These are phyloP conservation scores for Sialis fuliginosa DNA, from an alignment of 2,888 invertebrate genomes.

Conservation along the genomic window DNA sequence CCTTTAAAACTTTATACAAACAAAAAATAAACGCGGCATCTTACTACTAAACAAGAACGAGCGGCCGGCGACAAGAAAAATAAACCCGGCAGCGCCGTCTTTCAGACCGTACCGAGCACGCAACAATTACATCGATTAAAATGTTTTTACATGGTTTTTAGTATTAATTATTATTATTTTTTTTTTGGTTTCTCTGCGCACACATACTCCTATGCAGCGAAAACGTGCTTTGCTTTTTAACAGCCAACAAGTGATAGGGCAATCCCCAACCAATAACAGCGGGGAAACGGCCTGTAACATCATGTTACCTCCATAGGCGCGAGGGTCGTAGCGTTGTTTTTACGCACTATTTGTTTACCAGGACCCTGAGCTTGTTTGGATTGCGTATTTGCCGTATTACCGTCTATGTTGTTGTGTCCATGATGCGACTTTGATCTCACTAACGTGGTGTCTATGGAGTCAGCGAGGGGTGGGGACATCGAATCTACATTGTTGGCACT, in stretches of 20 bases:
- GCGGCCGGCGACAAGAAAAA: neutral
- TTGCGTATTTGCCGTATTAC: neutral
- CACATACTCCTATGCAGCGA: neutral
- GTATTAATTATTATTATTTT: neutral
- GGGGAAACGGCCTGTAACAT: constrained; percentile 24
- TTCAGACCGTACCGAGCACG: neutral
- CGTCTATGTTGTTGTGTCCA: neutral
- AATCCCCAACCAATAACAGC: constrained; percentile 6
- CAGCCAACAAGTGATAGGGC: neutral
- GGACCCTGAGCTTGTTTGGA: neutral
- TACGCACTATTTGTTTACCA: constrained; percentile 26
- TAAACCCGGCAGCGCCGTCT: neutral
- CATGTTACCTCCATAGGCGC: constrained; percentile 44
- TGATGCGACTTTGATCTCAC: neutral
- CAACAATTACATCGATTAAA: neutral
- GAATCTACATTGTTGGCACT: constrained; percentile 4
- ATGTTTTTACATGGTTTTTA: neutral
- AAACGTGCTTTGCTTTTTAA: too few species aligned
- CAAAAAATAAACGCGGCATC: too few species aligned
- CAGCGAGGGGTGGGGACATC: neutral
- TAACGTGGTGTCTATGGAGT: neutral
- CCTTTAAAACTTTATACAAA: too few species aligned
- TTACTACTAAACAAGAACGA: too few species aligned
- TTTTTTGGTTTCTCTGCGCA: neutral
- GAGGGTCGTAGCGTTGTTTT: constrained; percentile 28